These are phyloP conservation scores for Alcedo quadribrachys DNA, from an alignment of 2,797 vertebrate species.

Conservation along the genomic window DNA sequence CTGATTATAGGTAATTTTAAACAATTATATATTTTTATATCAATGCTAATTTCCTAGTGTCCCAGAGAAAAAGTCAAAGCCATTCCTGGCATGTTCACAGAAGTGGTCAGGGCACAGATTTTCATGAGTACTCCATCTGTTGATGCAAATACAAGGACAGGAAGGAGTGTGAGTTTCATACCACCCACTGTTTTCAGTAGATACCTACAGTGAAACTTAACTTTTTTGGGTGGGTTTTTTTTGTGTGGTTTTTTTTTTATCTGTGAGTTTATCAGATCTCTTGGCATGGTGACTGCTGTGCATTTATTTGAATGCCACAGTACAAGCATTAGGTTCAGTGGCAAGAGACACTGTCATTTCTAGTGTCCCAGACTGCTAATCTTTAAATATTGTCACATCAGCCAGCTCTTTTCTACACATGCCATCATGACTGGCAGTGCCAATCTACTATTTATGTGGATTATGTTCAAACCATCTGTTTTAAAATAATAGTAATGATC, in stretches of 20 bases:
- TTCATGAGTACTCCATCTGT: constrained; percentile 38
- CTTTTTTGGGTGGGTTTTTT: not conserved
- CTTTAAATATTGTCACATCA: constrained; percentile 67
- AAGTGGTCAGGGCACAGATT: constrained; percentile 54
- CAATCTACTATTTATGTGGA: constrained; percentile 76
- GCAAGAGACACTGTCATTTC: constrained; percentile 65
- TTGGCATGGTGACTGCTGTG: constrained; percentile 25
- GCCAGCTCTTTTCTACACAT: constrained; percentile 72
- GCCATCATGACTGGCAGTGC: constrained; percentile 72
- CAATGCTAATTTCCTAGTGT: constrained; percentile 34
- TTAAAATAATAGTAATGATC: constrained; percentile 74
- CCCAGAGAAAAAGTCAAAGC: constrained; percentile 45
- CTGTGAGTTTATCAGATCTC: constrained; percentile 26
- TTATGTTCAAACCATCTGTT: constrained; percentile 76
- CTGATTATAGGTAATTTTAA: constrained; percentile 9
- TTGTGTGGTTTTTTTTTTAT: not conserved
- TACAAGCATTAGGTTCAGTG: constrained; percentile 55
- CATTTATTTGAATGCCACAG: constrained; percentile 47
- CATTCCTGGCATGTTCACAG: constrained; percentile 22
- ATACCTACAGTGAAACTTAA: constrained; percentile 27
- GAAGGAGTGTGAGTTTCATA: constrained; percentile 43
- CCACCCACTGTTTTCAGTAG: not conserved
- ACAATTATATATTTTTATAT: constrained; percentile 18
- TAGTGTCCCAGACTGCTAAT: constrained; percentile 71
- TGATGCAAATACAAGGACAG: constrained; percentile 39